These are phyloP conservation scores for Sitta europaea DNA, from an alignment of 2,113 vertebrate species.

Conservation along the genomic window DNA sequence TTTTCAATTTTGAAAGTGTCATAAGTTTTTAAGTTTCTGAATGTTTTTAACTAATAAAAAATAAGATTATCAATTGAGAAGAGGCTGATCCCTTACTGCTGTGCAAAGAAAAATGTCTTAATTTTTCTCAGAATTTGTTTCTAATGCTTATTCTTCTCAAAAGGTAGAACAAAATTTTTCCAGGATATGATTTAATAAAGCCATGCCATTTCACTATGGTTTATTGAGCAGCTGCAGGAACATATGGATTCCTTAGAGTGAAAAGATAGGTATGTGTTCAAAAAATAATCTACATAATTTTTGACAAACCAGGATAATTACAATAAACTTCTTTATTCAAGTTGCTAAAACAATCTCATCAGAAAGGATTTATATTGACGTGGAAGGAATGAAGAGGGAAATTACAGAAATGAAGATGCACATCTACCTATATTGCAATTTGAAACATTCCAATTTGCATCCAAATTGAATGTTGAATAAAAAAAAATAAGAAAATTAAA, in stretches of 20 bases:
- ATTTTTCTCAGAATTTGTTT: background rate
- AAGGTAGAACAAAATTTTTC: background rate
- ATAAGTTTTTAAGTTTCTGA: background rate
- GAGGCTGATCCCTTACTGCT: background rate
- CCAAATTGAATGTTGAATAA: constrained; percentile 53
- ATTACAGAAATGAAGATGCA: constrained; percentile 17
- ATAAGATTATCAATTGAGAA: background rate
- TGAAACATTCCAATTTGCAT: constrained; percentile 33
- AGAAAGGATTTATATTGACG: background rate
- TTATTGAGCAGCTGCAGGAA: background rate
- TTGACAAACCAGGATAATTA: background rate
- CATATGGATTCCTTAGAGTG: background rate
- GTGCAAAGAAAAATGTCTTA: background rate
- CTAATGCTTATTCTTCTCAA: background rate
- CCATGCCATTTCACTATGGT: background rate
- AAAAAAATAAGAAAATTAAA: constrained; percentile 22
- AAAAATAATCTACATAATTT: background rate
- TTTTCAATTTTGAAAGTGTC: background rate
- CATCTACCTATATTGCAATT: constrained; percentile 3
- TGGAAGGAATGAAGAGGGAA: background rate
- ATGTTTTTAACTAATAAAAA: background rate
- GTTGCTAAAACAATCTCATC: constrained; percentile 17
- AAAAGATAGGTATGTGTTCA: background rate
- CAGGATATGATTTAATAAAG: background rate
- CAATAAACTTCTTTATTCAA: background rate